These are phyloP conservation scores for Patiria miniata DNA, from an alignment of 35 echinoderm and acorn worm genomes.

Conservation along the genomic window DNA sequence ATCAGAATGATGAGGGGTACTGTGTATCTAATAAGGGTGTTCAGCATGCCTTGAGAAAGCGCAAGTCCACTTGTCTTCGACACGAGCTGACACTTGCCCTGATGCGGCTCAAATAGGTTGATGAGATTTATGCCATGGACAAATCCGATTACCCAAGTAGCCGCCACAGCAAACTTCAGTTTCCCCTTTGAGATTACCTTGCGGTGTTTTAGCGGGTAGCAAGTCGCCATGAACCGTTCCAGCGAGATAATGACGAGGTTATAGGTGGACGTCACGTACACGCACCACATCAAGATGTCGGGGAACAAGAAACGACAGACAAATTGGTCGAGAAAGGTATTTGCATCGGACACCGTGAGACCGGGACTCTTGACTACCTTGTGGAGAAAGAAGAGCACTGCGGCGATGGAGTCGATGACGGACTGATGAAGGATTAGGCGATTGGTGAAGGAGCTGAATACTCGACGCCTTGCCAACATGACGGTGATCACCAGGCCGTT, in stretches of 20 bases:
- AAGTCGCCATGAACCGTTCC: constrained; percentile 56
- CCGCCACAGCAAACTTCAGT: constrained; percentile 20
- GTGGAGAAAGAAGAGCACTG: constrained; percentile 33
- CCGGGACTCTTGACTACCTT: not conserved
- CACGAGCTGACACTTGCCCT: constrained; percentile 33
- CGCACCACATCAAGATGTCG: constrained; percentile 53
- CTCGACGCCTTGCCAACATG: constrained; percentile 36
- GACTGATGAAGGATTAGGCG: constrained; percentile 61
- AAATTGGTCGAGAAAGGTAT: not conserved
- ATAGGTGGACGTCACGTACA: constrained; percentile 59
- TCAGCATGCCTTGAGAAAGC: not conserved
- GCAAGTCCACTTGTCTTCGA: not conserved
- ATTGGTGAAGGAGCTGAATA: constrained; percentile 61
- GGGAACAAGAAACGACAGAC: constrained; percentile 49
- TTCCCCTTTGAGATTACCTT: constrained; percentile 37
- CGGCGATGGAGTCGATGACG: constrained; percentile 50
- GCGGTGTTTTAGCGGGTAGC: constrained; percentile 45
- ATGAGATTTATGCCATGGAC: constrained; percentile 44
- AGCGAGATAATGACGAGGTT: constrained; percentile 64
- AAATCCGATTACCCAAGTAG: constrained; percentile 47
- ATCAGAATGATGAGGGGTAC: constrained; percentile 54
- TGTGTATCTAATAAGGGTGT: constrained; percentile 6
- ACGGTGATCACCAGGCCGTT: constrained; percentile 58
- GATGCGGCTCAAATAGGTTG: constrained; percentile 8
- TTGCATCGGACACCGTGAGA: not conserved